A percentile compares a stretch with the other conserved stretches of the same genome.
Evolutionary conservation across 2,888 invertebrate species (phyloP).

Genomic region (Theretra japonica): DNA sequence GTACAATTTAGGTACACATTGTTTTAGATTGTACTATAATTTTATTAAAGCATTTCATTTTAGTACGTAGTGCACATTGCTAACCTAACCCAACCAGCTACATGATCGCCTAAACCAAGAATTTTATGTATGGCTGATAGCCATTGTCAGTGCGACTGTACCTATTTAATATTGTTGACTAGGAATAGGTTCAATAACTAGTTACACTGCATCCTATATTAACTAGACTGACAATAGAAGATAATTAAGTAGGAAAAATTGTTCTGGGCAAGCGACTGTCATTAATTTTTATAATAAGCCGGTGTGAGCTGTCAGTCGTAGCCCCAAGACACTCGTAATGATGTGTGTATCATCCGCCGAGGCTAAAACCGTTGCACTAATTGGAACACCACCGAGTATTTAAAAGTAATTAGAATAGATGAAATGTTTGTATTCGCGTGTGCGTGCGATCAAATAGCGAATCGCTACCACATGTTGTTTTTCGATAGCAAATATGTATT

Average conservation of each 20-base stretch:
- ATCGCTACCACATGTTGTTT: not conserved
- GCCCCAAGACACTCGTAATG: slow-evolving; percentile 30
- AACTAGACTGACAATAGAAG: slow-evolving; percentile 26
- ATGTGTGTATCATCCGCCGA: slow-evolving; percentile 29
- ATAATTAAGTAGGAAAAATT: slow-evolving; percentile 29
- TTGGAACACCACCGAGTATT: slow-evolving; percentile 12
- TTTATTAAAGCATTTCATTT: no score
- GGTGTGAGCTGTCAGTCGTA: slow-evolving; percentile 33
- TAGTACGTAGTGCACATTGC: no score
- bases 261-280: slow-evolving; percentile 26
- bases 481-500: not conserved
- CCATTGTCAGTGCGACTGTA: slow-evolving; percentile 1
- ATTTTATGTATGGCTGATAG: not conserved
- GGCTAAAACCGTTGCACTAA: slow-evolving; percentile 24
- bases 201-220: slow-evolving; percentile 20
- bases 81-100: not conserved
- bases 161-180: slow-evolving; percentile 23
- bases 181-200: slow-evolving; percentile 19
- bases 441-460: not conserved
- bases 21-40: no score
- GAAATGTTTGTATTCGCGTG: not conserved
- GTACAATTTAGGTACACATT: no score
- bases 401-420: slow-evolving; percentile 24
- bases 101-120: not conserved
- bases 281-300: slow-evolving; percentile 31